Conservation (phyloP, 1,140 invertebrate genomes). For the Fragariocoptes setiger region DNA sequence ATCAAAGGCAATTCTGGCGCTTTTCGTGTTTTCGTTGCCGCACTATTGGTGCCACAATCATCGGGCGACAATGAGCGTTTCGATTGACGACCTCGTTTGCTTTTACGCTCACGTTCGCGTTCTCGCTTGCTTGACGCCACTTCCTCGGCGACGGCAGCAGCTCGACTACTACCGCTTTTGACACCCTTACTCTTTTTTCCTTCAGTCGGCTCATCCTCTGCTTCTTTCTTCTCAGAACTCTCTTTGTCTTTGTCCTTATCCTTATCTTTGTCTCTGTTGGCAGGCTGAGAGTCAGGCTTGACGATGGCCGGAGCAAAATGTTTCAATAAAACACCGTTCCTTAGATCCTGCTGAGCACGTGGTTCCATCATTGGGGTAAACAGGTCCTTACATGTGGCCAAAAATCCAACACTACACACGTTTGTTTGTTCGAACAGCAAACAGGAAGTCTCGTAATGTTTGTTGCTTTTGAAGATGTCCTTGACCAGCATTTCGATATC, state of each 20-base stretch:
- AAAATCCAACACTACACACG: slow-evolving; percentile 24
- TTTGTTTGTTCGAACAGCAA: slow-evolving; percentile 20
- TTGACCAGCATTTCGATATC: slow-evolving; percentile 11
- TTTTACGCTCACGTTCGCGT: no score
- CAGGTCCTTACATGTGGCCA: slow-evolving; percentile 31
- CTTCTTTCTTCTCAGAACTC: slow-evolving; percentile 15
- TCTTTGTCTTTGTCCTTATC: slow-evolving; percentile 5
- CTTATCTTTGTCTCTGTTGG: slow-evolving; percentile 7
- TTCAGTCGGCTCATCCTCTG: background rate
- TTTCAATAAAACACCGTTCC: slow-evolving; percentile 5
- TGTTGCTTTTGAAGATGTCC: slow-evolving; percentile 6
- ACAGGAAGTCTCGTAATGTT: slow-evolving; percentile 10
- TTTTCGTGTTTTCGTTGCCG: no score
- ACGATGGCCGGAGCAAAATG: slow-evolving; percentile 3
- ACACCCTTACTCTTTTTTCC: background rate
- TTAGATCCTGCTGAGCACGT: slow-evolving; percentile 29
- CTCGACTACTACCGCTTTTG: no score
- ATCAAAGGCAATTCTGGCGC: no score
- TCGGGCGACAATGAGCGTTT: no score
- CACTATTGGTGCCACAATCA: no score
- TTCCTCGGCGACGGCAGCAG: no score
- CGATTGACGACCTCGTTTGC: no score
- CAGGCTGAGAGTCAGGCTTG: slow-evolving; percentile 4
- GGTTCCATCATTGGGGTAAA: slow-evolving; percentile 32
- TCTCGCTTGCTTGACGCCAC: no score